Evolutionary conservation across 2,113 vertebrate species (phyloP).

Genomic region (Archilochus colubris): DNA sequence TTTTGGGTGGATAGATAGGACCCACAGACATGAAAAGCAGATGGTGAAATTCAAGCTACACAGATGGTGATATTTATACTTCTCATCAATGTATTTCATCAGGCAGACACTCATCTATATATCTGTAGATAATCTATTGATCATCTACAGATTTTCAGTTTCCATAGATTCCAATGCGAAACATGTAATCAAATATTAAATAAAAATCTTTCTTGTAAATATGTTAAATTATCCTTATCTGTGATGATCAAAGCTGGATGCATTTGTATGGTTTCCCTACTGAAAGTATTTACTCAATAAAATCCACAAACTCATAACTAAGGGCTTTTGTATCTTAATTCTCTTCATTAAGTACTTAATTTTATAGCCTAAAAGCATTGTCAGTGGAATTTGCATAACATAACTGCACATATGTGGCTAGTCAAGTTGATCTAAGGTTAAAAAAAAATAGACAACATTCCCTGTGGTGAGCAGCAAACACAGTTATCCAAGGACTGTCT

Average conservation of each 20-base stretch:
- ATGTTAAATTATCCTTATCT: not conserved
- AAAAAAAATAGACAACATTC: not conserved
- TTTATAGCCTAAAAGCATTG: not conserved
- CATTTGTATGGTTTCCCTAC: not conserved
- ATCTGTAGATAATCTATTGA: not conserved
- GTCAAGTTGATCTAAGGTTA: not conserved
- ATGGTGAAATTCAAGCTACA: not conserved
- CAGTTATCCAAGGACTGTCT: not conserved
- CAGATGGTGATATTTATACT: not conserved
- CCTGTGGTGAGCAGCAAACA: not conserved
- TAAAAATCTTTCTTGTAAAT: not conserved
- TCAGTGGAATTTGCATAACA: conserved; percentile 7
- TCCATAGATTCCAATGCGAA: not conserved
- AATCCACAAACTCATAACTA: not conserved
- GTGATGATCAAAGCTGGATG: not conserved
- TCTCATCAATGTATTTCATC: not conserved
- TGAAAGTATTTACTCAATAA: conserved; percentile 36
- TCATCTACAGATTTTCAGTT: not conserved
- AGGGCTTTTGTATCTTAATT: not conserved
- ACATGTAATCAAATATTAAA: not conserved
- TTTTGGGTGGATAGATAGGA: not conserved
- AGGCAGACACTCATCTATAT: not conserved
- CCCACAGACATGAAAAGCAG: not conserved
- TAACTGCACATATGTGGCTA: not conserved
- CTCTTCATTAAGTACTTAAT: not conserved